Evolutionary conservation across 2,888 invertebrate species (phyloP).

Genomic region (Villa cingulata): DNA sequence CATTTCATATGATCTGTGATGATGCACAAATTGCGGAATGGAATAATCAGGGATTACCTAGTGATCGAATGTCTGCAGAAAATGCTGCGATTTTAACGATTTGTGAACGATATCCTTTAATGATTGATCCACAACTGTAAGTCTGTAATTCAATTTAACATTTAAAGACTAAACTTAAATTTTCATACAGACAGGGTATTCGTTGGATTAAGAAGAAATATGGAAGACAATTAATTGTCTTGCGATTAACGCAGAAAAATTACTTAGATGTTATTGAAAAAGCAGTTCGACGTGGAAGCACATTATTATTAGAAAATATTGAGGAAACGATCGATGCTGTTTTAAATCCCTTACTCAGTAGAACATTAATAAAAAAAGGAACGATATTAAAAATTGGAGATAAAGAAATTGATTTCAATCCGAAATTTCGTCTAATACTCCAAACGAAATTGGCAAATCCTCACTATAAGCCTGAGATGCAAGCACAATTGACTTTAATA

Average conservation of each 20-base stretch:
- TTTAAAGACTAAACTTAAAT: neutral
- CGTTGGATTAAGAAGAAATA: slow-evolving; percentile 93
- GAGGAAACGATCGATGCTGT: slow-evolving; percentile 82
- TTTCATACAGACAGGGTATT: slow-evolving; percentile 53
- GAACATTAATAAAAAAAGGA: slow-evolving; percentile 81
- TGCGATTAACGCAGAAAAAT: slow-evolving; percentile 65
- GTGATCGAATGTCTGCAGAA: slow-evolving; percentile 86
- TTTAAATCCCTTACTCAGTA: slow-evolving; percentile 73
- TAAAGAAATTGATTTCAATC: slow-evolving; percentile 79
- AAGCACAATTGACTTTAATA: slow-evolving; percentile 88
- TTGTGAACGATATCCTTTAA: slow-evolving; percentile 84
- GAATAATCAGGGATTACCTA: slow-evolving; percentile 89
- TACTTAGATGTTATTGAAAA: slow-evolving; percentile 74
- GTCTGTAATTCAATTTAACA: slow-evolving; percentile 16
- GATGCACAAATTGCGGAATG: slow-evolving; percentile 85
- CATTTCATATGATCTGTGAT: slow-evolving; percentile 74
- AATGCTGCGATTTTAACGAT: slow-evolving; percentile 85
- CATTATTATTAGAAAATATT: slow-evolving; percentile 77
- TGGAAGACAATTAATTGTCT: slow-evolving; percentile 53
- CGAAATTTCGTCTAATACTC: slow-evolving; percentile 65
- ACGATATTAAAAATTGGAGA: slow-evolving; percentile 74
- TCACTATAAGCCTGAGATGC: slow-evolving; percentile 93
- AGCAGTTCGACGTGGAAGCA: slow-evolving; percentile 57
- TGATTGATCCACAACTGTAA: slow-evolving; percentile 83
- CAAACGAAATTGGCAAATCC: slow-evolving; percentile 93